Evolutionary conservation across 1,140 invertebrate genomes (phyloP).

Genomic region (Drosophila albomicans): DNA sequence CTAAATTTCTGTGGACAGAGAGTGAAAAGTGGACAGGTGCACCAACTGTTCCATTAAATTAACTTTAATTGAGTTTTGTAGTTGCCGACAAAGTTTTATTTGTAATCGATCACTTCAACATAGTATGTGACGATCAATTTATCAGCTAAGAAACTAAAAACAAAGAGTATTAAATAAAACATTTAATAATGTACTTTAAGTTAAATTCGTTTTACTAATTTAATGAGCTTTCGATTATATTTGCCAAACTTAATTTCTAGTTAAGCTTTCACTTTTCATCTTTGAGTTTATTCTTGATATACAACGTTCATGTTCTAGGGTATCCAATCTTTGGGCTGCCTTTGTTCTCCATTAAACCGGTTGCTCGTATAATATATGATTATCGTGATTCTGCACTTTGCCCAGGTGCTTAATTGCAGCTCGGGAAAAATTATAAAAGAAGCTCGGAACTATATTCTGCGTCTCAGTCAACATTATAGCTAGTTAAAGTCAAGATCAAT

Average conservation of each 20-base stretch:
- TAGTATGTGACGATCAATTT: no score
- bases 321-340: background rate
- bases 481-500: background rate
- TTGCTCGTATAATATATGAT: background rate
- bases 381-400: background rate
- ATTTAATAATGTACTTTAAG: no score
- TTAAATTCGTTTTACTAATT: no score
- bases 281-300: no score
- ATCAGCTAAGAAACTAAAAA: no score
- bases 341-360: background rate
- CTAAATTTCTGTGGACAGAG: constrained; percentile 90
- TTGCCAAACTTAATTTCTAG: no score
- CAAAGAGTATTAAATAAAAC: no score
- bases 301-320: no score
- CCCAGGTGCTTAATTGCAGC: background rate
- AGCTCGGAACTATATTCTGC: background rate
- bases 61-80: background rate
- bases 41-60: background rate
- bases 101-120: background rate
- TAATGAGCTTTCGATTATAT: no score
- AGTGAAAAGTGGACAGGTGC: constrained; percentile 90
- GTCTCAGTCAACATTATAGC: background rate
- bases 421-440: constrained; percentile 7
- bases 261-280: no score
- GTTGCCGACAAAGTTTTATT: background rate